These are phyloP conservation scores for Thaumatotibia leucotreta DNA, from an alignment of 1,140 invertebrate species.

Conservation along the genomic window DNA sequence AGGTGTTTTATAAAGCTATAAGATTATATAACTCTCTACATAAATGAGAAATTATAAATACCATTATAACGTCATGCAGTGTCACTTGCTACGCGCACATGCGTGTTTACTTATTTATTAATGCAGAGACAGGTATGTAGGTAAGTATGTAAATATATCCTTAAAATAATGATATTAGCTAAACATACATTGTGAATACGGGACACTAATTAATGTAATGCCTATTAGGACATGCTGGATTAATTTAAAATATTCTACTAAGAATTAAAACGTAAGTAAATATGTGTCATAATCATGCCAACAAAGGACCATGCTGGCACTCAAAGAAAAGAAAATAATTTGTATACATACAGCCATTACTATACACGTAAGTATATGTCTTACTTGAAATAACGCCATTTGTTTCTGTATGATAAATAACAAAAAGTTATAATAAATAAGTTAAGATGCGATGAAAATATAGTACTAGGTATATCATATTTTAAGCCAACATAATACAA, in stretches of 20 bases:
- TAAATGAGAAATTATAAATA: background rate
- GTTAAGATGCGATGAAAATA: slow-evolving; percentile 17
- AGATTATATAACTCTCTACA: background rate
- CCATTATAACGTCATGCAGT: background rate
- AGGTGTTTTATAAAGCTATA: background rate
- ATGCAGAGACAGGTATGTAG: background rate
- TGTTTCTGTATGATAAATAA: slow-evolving; percentile 61
- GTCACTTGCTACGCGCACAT: background rate
- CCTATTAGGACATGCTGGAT: background rate
- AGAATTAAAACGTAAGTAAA: background rate
- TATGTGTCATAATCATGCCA: background rate
- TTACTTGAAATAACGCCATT: slow-evolving; percentile 69
- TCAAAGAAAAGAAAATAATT: slow-evolving; percentile 40
- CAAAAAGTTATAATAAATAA: slow-evolving; percentile 15
- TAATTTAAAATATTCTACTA: background rate
- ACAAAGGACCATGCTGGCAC: slow-evolving; percentile 36
- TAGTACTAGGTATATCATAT: background rate
- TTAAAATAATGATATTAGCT: background rate
- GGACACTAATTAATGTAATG: background rate
- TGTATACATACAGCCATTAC: slow-evolving; percentile 69
- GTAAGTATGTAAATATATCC: background rate
- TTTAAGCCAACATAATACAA: background rate
- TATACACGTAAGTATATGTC: slow-evolving; percentile 65
- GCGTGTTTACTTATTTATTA: background rate
- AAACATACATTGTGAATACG: background rate